Conservation (phyloP, 1,140 invertebrate genomes). For the Polypedilum vanderplanki region DNA sequence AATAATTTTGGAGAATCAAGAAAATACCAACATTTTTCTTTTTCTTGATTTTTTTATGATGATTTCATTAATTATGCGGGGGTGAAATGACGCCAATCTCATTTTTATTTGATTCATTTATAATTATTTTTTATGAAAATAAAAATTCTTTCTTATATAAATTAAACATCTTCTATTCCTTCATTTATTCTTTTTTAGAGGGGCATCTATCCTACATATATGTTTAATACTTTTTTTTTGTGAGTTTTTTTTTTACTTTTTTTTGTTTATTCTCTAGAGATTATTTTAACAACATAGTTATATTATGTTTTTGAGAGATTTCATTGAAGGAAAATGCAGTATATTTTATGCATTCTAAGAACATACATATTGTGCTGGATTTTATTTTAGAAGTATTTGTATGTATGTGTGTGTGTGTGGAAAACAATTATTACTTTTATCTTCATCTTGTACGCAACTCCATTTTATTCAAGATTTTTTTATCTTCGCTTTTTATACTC, state of each 20-base stretch:
- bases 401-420: not conserved
- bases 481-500: not conserved
- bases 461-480: conserved; percentile 2
- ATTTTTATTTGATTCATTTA: not conserved
- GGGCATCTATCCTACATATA: not conserved
- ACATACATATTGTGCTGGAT: conserved; percentile 5
- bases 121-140: not conserved
- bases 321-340: conserved; percentile 15
- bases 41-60: not conserved
- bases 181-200: not conserved
- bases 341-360: conserved; percentile 4
- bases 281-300: not conserved
- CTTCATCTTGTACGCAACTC: conserved; percentile 16
- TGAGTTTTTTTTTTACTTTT: not conserved
- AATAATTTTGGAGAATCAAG: conserved; percentile 27
- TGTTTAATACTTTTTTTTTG: conserved; percentile 22
- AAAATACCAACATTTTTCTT: not conserved
- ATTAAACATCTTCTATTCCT: not conserved
- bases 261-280: not conserved
- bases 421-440: conserved; percentile 16
- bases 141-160: not conserved
- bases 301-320: conserved; percentile 20
- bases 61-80: not conserved
- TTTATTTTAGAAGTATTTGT: not conserved
- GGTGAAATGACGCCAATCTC: conserved; percentile 13